Evolutionary conservation across 2,113 vertebrate species (phyloP).

Genomic region (Danionella cerebrum): DNA sequence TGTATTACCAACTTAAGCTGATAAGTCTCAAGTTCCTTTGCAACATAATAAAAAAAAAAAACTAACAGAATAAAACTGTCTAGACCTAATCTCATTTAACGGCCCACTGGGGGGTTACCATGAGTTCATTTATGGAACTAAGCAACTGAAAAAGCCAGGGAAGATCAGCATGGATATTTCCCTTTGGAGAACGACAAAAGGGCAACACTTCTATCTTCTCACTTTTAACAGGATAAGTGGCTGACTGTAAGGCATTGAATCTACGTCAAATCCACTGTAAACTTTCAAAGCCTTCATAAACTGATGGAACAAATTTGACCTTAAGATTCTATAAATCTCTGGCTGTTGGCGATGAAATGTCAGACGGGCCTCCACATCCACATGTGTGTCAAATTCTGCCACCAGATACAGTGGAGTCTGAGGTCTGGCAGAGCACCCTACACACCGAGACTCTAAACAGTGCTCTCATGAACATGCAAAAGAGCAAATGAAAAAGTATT

Average conservation of each 20-base stretch:
- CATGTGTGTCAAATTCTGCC: constrained; percentile 58
- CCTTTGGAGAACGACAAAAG: not conserved
- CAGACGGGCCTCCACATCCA: constrained; percentile 30
- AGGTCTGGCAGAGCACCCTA: constrained; percentile 64
- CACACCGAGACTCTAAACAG: constrained; percentile 48
- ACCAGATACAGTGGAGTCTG: constrained; percentile 61
- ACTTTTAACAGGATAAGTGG: too few relatives aligned
- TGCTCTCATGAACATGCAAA: not conserved
- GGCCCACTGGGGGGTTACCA: constrained; percentile 6
- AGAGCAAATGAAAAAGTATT: not conserved
- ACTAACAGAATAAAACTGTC: constrained; percentile 2
- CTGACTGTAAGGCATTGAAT: too few relatives aligned
- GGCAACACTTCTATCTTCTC: too few relatives aligned
- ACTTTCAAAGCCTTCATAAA: too few relatives aligned
- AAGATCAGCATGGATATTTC: not conserved
- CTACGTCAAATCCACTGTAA: too few relatives aligned
- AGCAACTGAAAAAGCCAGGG: constrained; percentile 28
- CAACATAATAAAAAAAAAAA: not conserved
- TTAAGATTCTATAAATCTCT: too few relatives aligned
- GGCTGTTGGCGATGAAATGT: constrained; percentile 15
- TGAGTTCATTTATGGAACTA: constrained; percentile 27
- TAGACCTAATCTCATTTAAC: constrained; percentile 27
- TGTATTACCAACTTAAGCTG: not conserved
- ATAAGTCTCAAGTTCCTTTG: not conserved
- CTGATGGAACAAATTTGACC: too few relatives aligned